Base-by-base conservation (phyloP, 1,140 invertebrate genomes). In the Drosophila punjabiensis region DNA sequence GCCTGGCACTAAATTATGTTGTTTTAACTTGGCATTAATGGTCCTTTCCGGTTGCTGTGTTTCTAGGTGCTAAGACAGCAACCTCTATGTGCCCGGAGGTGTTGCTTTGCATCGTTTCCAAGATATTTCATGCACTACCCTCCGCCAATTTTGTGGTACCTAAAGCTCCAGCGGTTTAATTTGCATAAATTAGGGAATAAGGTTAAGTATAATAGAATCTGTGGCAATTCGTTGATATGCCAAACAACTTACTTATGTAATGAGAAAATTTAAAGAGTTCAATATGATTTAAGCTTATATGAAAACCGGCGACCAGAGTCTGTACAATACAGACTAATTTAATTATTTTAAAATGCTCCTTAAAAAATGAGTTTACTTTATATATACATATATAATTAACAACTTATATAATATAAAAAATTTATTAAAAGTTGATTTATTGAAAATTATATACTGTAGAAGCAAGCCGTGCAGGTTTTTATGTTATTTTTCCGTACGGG, bases 1-100 rank as follows among this genome's bases (percentile, higher is more conserved):
- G 62, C 70, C 20, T 4, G 52, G 33, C 64, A 83, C 67, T 87
- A 87, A 87, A 87, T 87, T 82, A 88, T 80, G 83, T 88, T 88
- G 67, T 88, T 88, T 87, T 83, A 88, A 75, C 83, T 73, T 76
- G 67, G 76, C 80, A 65, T 76, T 77, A 83, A 88, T 74, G 84
- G 67, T 81, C 73, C 76, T 66, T 76, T 71, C 55, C 53, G 55
- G 68, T 58, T 60, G 41, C 30, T 33, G 18, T 45, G 37, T 59
- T 45, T 55, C 20, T 41, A 20, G 35, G 20, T 18, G 48, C 33
- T 24, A 37, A 69, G 65, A 33, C 56, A 43, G 53, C 52, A 37
- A 53, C 76, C 69, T 86, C 63, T 66, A 79, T 86, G 58, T 69
- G 83, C 79, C 83, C 76, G 83, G 76, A 86, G 82, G 83, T 76